Evolutionary conservation across 2,797 vertebrate species (phyloP), one percentile per base, ranked within the genome.

Genomic region (Danio kyathit): DNA sequence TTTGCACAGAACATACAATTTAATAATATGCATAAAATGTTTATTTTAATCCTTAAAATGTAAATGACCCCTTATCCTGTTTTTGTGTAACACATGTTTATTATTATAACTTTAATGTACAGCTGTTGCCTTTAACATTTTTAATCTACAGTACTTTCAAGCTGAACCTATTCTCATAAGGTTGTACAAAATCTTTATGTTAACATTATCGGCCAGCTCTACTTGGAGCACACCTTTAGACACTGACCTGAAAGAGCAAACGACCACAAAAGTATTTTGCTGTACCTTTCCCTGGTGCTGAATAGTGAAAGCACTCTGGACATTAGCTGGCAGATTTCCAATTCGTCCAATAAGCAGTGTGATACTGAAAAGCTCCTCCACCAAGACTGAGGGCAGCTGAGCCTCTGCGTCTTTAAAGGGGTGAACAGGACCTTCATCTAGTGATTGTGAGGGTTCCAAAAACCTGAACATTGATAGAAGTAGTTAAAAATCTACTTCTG

Each of bases 231-330:
- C 6, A 44, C 38, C 7, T 11, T 29, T 29, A 1, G 29, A 29
- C 29, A 29, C 29, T 29, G 3, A 29, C 29, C 29, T 29, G 29
- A 29, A 29, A 29, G 3, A 3, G 29, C 3, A 29, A 29, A 29
- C 29, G 29, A 10, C 40, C 61, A 40, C 21, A 38, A 7, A 10
- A 7, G 4, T 57, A n/a, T 71, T n/a, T 13, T 67, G 16, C 59
- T 13, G 6, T 92, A 99, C 98, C 96, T 97, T 97, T 90, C 94
- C 96, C 29, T 96, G 95, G 79, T 96, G 96, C 86, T 96, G 94
- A 82, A 97, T 92, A 11, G 92, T 94, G 89, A 96, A 95, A 63
- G 95, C 92, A 89, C 93, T 95, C 81, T 95, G 92, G 83, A 96
- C 80, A 65, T 79, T 92, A 85, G 88, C 91, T 69, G 96, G 94